phyloP scores from a whole-genome alignment of 2,797 vertebrate species.

The Morelia viridis region DNA sequence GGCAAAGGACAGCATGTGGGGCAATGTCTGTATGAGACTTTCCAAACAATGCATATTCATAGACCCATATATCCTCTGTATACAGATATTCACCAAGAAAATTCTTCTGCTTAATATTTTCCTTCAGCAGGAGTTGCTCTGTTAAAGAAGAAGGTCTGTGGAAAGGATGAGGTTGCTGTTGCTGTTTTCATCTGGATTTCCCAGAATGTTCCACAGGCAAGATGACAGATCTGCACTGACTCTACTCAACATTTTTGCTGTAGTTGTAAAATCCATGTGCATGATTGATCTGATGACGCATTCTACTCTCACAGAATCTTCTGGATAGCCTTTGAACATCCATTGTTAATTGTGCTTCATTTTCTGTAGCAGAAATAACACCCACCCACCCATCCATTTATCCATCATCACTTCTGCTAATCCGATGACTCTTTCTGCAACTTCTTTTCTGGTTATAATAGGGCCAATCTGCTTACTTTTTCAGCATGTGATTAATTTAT shows the following conservation, averaged over 20 bases:
- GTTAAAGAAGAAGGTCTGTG: not conserved
- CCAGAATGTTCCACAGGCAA: not conserved
- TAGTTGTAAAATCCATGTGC: not conserved
- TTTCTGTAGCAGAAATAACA: not conserved
- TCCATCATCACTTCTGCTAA: not conserved
- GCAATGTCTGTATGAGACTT: slow-evolving; percentile 49
- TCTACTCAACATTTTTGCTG: not conserved
- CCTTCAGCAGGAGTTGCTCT: not conserved
- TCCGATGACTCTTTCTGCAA: not conserved
- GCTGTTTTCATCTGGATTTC: not conserved
- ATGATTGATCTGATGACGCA: not conserved
- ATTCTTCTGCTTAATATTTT: not conserved
- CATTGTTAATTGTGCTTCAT: not conserved
- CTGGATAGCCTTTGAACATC: not conserved
- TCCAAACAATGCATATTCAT: slow-evolving; percentile 55
- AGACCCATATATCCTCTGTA: slow-evolving; percentile 1
- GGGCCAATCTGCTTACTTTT: not conserved
- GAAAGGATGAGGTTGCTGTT: not conserved
- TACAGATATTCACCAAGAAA: not conserved
- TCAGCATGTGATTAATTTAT: not conserved
- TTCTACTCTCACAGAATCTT: not conserved
- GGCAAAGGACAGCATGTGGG: slow-evolving; percentile 50
- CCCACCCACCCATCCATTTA: not conserved
- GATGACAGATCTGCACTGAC: not conserved
- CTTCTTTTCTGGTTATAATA: not conserved